A percentile compares a stretch with the other conserved stretches of the same genome.
Evolutionary conservation across 2,888 invertebrate genomes (phyloP).

Genomic region (Tillus elongatus): DNA sequence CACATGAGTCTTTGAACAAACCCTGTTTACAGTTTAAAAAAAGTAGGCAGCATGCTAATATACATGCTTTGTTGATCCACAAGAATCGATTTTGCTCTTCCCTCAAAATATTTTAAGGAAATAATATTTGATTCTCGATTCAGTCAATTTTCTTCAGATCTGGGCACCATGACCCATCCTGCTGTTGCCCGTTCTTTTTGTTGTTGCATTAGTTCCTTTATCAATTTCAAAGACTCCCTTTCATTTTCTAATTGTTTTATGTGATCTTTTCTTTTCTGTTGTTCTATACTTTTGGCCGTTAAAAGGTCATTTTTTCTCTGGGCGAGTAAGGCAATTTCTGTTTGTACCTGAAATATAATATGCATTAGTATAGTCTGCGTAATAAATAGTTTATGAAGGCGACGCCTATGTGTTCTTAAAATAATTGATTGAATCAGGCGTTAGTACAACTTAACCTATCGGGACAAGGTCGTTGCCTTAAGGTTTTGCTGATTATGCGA

Average conservation of each 20-base stretch:
- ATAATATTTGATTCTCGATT: too few species aligned
- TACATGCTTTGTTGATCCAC: too few species aligned
- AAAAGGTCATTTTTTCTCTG: conserved; percentile 70
- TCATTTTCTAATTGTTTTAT: conserved; percentile 40
- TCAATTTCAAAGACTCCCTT: conserved; percentile 55
- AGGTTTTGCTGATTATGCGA: too few species aligned
- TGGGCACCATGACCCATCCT: conserved; percentile 33
- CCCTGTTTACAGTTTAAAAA: too few species aligned
- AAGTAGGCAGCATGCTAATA: too few species aligned
- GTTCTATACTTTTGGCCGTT: conserved; percentile 52
- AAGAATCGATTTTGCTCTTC: too few species aligned
- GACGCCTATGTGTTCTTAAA: not conserved
- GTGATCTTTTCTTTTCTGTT: conserved; percentile 30
- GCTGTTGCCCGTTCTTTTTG: conserved; percentile 50
- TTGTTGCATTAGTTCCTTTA: conserved; percentile 56
- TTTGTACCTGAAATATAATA: conserved; percentile 52
- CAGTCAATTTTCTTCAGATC: conserved; percentile 15
- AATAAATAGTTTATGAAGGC: not conserved
- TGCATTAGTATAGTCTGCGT: too few species aligned
- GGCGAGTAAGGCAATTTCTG: conserved; percentile 71
- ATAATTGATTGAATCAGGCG: not conserved
- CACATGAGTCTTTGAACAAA: too few species aligned
- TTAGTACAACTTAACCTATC: too few species aligned
- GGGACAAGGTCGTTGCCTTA: too few species aligned
- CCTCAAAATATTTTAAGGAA: too few species aligned